Percentiles rank a stretch among this genome's conserved stretches.
Evolutionary conservation across 2,797 vertebrate genomes (phyloP).

Genomic region (Liparis tanakae): DNA sequence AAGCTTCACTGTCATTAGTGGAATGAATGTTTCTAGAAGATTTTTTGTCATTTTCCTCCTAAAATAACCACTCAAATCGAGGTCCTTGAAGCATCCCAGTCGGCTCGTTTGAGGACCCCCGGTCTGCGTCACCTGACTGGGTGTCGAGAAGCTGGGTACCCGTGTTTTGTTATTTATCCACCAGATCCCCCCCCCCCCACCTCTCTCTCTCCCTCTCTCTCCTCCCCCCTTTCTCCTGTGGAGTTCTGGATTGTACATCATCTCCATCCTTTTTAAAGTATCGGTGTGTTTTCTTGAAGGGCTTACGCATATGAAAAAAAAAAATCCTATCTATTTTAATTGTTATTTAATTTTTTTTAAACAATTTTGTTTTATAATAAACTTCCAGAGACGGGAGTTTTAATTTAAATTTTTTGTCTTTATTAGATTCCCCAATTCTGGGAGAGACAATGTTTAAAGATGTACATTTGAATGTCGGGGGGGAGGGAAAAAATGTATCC

Average conservation of each 20-base stretch:
- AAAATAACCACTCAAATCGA: neutral
- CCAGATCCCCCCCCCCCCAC: constrained; percentile 17
- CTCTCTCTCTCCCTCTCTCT: too few relatives aligned
- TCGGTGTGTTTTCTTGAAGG: constrained; percentile 82
- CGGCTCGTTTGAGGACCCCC: constrained; percentile 15
- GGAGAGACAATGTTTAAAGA: constrained; percentile 72
- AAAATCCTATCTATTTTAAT: constrained; percentile 65
- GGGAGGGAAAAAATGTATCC: constrained; percentile 57
- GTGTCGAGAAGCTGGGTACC: neutral
- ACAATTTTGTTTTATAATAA: constrained; percentile 60
- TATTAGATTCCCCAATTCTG: constrained; percentile 65
- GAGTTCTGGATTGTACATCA: constrained; percentile 72
- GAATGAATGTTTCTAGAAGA: constrained; percentile 52
- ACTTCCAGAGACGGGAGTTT: constrained; percentile 64
- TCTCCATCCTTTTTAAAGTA: constrained; percentile 60
- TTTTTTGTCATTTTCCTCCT: constrained; percentile 29
- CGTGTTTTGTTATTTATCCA: constrained; percentile 42
- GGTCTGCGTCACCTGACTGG: constrained; percentile 9
- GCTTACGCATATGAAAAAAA: constrained; percentile 77
- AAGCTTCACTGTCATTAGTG: constrained; percentile 30
- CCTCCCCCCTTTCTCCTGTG: constrained; percentile 33
- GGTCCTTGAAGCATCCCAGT: constrained; percentile 12
- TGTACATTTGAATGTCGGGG: constrained; percentile 82
- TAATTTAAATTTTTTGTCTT: constrained; percentile 50
- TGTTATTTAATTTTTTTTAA: constrained; percentile 70